These are phyloP conservation scores for Sphaeridia pumilis DNA, from an alignment of 2,888 invertebrate species.

Conservation along the genomic window DNA sequence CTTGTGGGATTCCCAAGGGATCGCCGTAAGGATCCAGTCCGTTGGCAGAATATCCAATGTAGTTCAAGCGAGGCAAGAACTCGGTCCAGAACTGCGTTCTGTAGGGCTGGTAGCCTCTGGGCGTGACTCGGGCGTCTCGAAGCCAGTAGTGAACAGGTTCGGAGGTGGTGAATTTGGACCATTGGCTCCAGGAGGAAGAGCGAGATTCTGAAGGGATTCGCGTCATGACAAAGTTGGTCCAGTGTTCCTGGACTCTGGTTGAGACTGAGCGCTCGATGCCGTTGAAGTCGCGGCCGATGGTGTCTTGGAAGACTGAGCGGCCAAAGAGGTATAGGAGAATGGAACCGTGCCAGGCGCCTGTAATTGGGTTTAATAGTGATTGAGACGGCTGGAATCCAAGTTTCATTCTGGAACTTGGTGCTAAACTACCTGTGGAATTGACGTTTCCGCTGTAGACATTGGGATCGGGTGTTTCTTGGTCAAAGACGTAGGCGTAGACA, in stretches of 20 bases:
- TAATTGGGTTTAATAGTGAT: too few relatives aligned
- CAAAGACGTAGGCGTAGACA: conserved; percentile 33
- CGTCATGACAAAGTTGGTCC: conserved; percentile 26
- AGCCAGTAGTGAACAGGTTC: conserved; percentile 40
- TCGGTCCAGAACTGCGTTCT: conserved; percentile 42
- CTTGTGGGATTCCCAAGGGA: conserved; percentile 23
- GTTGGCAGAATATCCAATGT: conserved; percentile 20
- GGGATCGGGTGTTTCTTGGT: conserved; percentile 35
- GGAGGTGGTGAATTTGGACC: conserved; percentile 38
- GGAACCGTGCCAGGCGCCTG: conserved; percentile 35
- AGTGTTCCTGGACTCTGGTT: conserved; percentile 27
- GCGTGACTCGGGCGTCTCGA: conserved; percentile 51
- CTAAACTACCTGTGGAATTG: conserved; percentile 34
- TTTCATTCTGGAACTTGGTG: too few relatives aligned
- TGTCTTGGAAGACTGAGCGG: conserved; percentile 35
- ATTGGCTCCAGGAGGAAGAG: conserved; percentile 27
- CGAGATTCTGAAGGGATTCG: conserved; percentile 24
- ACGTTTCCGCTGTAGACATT: conserved; percentile 32
- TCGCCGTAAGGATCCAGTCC: conserved; percentile 25
- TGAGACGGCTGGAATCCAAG: too few relatives aligned
- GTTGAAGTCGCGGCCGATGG: conserved; percentile 51
- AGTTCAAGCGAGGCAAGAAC: conserved; percentile 40
- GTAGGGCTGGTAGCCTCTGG: conserved; percentile 34
- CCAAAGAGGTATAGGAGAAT: conserved; percentile 36
- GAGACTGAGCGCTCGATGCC: conserved; percentile 42